Conservation (phyloP, 2,888 invertebrate species). For the Netelia virgata region DNA sequence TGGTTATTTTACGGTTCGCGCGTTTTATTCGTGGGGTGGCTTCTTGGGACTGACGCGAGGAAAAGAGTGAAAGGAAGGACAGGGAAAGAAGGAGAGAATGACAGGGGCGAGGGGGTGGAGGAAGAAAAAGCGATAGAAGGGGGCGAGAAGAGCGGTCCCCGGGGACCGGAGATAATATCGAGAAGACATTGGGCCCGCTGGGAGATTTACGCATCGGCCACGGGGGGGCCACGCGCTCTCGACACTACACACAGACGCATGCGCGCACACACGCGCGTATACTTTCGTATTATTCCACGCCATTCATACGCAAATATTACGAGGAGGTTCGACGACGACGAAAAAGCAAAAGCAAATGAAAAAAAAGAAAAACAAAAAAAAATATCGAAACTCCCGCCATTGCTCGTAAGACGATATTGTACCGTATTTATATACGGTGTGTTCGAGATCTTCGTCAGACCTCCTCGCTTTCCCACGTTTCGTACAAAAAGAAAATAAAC, state of each 20-base stretch:
- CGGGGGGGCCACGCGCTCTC: conserved; percentile 72
- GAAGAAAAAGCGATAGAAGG: conserved; percentile 32
- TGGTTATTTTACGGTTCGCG: conserved; percentile 60
- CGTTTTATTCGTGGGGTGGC: conserved; percentile 51
- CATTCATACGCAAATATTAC: conserved; percentile 82
- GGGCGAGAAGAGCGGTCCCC: conserved; percentile 39
- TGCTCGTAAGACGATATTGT: conserved; percentile 26
- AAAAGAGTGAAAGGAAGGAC: conserved; percentile 44
- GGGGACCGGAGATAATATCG: conserved; percentile 77
- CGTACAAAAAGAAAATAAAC: conserved; percentile 18
- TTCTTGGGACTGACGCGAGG: conserved; percentile 24
- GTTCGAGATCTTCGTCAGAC: conserved; percentile 21
- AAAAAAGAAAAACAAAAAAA: conserved; percentile 35
- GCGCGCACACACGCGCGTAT: conserved; percentile 7
- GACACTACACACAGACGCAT: conserved; percentile 32
- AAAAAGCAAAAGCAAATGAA: conserved; percentile 29
- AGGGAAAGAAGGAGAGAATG: neutral
- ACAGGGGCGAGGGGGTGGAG: neutral
- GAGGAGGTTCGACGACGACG: conserved; percentile 70
- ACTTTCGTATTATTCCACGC: conserved; percentile 45
- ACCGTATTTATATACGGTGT: conserved; percentile 31
- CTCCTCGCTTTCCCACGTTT: conserved; percentile 45
- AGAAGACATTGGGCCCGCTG: conserved; percentile 79
- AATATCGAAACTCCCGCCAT: conserved; percentile 36
- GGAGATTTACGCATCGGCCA: conserved; percentile 80